Conservation (phyloP, 2,113 vertebrate genomes). For the Menidia beryllina region DNA sequence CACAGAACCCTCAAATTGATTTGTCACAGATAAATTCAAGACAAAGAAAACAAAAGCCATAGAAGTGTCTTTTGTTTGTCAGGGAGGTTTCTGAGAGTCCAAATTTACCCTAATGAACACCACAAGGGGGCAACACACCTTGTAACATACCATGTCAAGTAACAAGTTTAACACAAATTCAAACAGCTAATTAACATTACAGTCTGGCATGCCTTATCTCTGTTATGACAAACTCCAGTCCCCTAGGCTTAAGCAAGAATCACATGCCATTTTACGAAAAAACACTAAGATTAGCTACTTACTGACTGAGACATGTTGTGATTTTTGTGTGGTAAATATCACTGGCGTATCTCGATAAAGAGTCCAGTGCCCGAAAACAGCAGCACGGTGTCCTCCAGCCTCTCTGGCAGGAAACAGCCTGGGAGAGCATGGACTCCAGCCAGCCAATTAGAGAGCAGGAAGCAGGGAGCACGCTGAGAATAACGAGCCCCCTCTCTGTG, state of each 20-base stretch:
- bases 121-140: conserved; percentile 20
- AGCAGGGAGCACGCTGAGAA: conserved; percentile 60
- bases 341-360: conserved; percentile 43
- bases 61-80: background rate
- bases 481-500: conserved; percentile 80
- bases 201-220: conserved; percentile 65
- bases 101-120: background rate
- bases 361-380: conserved; percentile 56
- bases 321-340: conserved; percentile 60
- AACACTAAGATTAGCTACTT: conserved; percentile 28
- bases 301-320: conserved; percentile 40
- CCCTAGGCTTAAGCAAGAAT: conserved; percentile 29
- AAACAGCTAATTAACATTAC: conserved; percentile 66
- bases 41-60: background rate
- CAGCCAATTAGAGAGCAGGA: conserved; percentile 74
- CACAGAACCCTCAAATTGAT: too few relatives aligned
- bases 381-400: conserved; percentile 54
- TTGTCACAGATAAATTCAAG: too few relatives aligned
- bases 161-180: conserved; percentile 46
- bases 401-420: conserved; percentile 75
- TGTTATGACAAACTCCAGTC: conserved; percentile 72
- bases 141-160: conserved; percentile 34
- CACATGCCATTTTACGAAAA: conserved; percentile 16
- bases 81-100: background rate
- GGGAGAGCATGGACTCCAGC: conserved; percentile 55